A percentile compares a stretch with the other conserved stretches of the same genome.
These are phyloP conservation scores for Stichodactyla mertensii DNA, from an alignment of 64 coral and sea anemone genomes.

Conservation along the genomic window DNA sequence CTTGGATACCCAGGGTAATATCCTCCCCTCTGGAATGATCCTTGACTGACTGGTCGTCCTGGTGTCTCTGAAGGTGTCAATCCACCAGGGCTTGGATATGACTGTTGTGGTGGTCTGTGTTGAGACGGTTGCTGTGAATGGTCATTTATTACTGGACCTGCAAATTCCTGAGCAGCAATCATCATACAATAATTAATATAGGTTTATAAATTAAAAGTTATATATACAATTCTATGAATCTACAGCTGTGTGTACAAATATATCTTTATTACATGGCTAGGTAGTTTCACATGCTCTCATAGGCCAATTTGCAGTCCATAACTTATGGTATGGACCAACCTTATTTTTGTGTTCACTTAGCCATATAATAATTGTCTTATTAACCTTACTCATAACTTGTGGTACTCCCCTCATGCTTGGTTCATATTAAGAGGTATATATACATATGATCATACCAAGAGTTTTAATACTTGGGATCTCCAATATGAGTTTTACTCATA, in stretches of 20 bases:
- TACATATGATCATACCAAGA: too few relatives aligned
- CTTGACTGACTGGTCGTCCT: slow-evolving; percentile 2
- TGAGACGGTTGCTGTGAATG: slow-evolving; percentile 35
- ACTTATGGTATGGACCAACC: too few relatives aligned
- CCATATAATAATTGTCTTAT: too few relatives aligned
- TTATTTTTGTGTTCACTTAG: too few relatives aligned
- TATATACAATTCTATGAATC: too few relatives aligned
- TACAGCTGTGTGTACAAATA: too few relatives aligned
- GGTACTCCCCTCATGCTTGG: too few relatives aligned
- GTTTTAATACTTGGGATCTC: neutral
- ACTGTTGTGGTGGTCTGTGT: slow-evolving; percentile 29
- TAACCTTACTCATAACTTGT: too few relatives aligned
- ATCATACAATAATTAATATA: neutral
- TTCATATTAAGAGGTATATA: too few relatives aligned
- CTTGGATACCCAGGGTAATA: slow-evolving; percentile 37
- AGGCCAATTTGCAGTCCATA: too few relatives aligned
- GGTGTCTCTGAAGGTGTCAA: slow-evolving; percentile 47
- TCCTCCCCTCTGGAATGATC: slow-evolving; percentile 5
- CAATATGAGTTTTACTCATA: neutral
- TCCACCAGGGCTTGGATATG: slow-evolving; percentile 45
- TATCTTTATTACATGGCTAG: too few relatives aligned
- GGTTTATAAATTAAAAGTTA: neutral
- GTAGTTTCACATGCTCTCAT: too few relatives aligned
- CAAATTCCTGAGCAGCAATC: slow-evolving; percentile 44
- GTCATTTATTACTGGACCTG: slow-evolving; percentile 39